Evolutionary conservation across 2,797 vertebrate species (phyloP).

Genomic region (Spondyliosoma cantharus): DNA sequence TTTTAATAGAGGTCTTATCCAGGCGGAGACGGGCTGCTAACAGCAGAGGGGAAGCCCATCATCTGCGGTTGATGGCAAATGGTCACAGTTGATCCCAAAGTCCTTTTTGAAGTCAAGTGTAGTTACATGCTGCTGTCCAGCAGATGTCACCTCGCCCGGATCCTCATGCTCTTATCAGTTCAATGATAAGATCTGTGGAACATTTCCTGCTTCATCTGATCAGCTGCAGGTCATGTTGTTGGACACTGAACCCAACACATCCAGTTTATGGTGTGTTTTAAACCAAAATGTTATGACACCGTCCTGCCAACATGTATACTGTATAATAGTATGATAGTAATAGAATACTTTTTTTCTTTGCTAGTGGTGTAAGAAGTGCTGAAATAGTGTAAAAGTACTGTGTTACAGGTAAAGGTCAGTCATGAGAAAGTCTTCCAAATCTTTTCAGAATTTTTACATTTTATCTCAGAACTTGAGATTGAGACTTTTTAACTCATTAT

Average conservation of each 20-base stretch:
- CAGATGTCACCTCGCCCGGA: slow-evolving; percentile 49
- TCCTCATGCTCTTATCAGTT: not conserved
- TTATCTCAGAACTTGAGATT: no score
- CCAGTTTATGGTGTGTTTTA: not conserved
- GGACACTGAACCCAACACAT: not conserved
- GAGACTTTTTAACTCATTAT: no score
- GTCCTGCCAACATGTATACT: not conserved
- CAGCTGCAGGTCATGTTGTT: not conserved
- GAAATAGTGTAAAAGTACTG: not conserved
- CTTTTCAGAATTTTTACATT: no score
- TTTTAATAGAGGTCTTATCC: not conserved
- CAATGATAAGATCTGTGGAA: not conserved
- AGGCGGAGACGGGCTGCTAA: not conserved
- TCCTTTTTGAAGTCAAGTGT: not conserved
- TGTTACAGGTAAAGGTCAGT: not conserved
- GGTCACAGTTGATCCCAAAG: slow-evolving; percentile 11
- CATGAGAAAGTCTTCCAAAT: no score
- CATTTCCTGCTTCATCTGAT: not conserved
- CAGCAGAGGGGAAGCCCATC: not conserved
- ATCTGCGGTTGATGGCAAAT: not conserved
- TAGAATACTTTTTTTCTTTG: not conserved
- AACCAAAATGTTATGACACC: not conserved
- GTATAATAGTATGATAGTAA: no score
- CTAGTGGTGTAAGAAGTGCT: no score
- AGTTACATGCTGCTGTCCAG: slow-evolving; percentile 29